Percentiles rank a stretch among this genome's conserved stretches.
Evolutionary conservation across 1,140 invertebrate species (phyloP).

Genomic region (Hylaeus anthracinus): DNA sequence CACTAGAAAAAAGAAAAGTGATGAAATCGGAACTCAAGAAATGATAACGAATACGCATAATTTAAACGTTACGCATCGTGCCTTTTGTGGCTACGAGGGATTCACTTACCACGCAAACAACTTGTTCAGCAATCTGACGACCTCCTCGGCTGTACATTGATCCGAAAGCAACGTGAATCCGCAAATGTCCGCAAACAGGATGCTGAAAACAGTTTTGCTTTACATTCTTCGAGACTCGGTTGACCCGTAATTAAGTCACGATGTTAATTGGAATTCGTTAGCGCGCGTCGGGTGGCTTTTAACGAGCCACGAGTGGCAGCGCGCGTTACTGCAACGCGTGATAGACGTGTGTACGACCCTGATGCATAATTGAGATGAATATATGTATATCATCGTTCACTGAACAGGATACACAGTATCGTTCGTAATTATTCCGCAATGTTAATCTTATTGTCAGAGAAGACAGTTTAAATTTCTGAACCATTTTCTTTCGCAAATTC

Average conservation of each 20-base stretch:
- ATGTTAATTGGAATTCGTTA: conserved; percentile 31
- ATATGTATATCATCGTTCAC: not conserved
- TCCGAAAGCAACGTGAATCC: conserved; percentile 97
- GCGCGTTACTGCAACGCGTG: not conserved
- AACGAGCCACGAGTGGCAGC: conserved; percentile 15
- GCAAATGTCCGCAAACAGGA: conserved; percentile 98
- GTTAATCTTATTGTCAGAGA: not conserved
- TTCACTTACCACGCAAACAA: conserved; percentile 92
- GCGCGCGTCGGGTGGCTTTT: not conserved
- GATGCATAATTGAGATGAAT: not conserved
- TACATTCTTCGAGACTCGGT: not conserved
- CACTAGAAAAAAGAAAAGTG: no score
- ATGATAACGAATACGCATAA: no score
- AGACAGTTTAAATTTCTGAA: no score
- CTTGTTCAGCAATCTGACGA: conserved; percentile 96
- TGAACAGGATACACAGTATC: not conserved
- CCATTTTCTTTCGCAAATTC: no score
- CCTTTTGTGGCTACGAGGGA: no score
- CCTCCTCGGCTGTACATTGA: conserved; percentile 97
- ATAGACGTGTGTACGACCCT: not conserved
- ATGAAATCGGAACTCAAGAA: no score
- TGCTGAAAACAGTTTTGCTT: conserved; percentile 84
- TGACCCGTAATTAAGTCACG: not conserved
- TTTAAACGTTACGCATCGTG: no score
- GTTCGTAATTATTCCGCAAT: not conserved